phyloP scores from a whole-genome alignment of 1,140 invertebrate genomes.

The Cydia fagiglandana region DNA sequence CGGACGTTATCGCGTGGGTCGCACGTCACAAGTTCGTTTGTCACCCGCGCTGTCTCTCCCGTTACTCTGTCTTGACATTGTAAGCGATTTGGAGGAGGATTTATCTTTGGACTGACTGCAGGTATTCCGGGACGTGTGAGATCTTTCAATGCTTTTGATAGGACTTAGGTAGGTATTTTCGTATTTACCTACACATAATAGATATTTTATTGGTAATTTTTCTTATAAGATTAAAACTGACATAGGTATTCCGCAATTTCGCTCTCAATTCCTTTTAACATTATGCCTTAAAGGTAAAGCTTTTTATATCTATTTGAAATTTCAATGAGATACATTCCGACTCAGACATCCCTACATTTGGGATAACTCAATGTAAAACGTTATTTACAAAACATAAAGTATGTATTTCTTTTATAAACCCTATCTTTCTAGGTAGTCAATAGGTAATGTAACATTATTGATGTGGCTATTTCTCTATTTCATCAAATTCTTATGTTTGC shows the following conservation, averaged over 20 bases:
- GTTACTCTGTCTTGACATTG: slow-evolving; percentile 21
- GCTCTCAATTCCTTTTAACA: too few species aligned
- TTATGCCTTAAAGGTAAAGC: too few species aligned
- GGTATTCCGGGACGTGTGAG: slow-evolving; percentile 1
- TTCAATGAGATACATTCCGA: too few species aligned
- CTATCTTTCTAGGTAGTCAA: too few species aligned
- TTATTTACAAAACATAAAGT: too few species aligned
- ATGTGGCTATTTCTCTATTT: background rate
- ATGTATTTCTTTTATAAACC: too few species aligned
- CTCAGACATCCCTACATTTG: too few species aligned
- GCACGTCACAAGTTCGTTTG: slow-evolving; percentile 43
- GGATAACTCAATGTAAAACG: too few species aligned
- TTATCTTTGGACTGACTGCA: slow-evolving; percentile 17
- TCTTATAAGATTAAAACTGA: background rate
- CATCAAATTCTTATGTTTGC: background rate
- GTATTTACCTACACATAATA: background rate
- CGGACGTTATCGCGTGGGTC: slow-evolving; percentile 57
- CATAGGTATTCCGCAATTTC: too few species aligned
- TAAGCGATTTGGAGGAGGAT: slow-evolving; percentile 26
- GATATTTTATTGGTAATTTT: background rate
- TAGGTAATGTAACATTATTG: background rate
- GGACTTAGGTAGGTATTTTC: too few species aligned
- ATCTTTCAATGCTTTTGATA: background rate
- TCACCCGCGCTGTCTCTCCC: slow-evolving; percentile 34
- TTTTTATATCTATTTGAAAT: too few species aligned